A percentile compares a stretch with the other conserved stretches of the same genome.
These are phyloP conservation scores for Patiria miniata DNA, from an alignment of 35 echinoderm and acorn worm genomes.

Conservation along the genomic window DNA sequence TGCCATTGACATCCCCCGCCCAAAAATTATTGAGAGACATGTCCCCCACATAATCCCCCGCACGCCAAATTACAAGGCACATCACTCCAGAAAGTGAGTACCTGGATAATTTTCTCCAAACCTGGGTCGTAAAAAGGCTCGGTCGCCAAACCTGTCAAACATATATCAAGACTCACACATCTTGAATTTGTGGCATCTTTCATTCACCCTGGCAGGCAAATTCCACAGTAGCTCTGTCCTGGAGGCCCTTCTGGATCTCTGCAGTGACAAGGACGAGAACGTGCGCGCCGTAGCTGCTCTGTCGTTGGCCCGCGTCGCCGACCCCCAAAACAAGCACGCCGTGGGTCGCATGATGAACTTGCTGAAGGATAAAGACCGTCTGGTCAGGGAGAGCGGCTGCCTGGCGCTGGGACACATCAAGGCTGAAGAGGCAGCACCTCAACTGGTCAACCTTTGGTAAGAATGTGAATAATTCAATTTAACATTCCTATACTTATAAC, in stretches of 20 bases:
- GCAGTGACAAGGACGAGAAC: conserved; percentile 78
- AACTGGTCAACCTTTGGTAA: conserved; percentile 89
- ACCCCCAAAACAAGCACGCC: conserved; percentile 57
- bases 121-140: no score
- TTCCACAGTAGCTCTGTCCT: conserved; percentile 84
- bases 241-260: conserved; percentile 91
- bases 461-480: no score
- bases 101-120: no score
- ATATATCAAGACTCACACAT: no score
- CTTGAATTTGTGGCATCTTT: no score
- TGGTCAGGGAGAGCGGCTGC: conserved; percentile 92
- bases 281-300: conserved; percentile 89
- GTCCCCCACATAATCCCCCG: no score
- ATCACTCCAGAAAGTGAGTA: no score
- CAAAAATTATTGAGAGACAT: no score
- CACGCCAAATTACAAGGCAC: no score
- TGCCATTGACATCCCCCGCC: no score
- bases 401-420: conserved; percentile 93
- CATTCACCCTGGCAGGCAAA: conserved; percentile 53
- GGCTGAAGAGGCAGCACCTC: conserved; percentile 76
- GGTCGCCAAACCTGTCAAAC: no score
- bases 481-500: no score
- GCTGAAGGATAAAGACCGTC: conserved; percentile 78
- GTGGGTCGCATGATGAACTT: conserved; percentile 61
- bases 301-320: conserved; percentile 75